Evolutionary conservation across 2,797 vertebrate species (phyloP).

Genomic region (Oceanodroma leucorhoa): DNA sequence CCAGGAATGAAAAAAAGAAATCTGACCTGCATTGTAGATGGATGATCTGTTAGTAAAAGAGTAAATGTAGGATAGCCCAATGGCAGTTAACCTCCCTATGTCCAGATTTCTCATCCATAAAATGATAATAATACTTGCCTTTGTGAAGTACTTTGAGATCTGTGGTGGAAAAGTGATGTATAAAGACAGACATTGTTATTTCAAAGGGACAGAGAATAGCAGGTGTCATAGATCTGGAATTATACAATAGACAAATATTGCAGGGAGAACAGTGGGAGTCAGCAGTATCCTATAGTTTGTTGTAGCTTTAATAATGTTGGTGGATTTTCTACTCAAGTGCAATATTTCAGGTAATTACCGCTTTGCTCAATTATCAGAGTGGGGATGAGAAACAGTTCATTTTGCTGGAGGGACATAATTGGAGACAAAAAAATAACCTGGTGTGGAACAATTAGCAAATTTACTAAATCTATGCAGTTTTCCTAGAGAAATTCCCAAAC

Average conservation of each 20-base stretch:
- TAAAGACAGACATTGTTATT: not conserved
- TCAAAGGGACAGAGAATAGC: slow-evolving; percentile 11
- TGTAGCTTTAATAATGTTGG: not conserved
- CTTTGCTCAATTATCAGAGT: not conserved
- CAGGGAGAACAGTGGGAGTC: not conserved
- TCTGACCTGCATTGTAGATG: not conserved
- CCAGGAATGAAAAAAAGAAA: slow-evolving; percentile 2
- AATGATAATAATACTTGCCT: not conserved
- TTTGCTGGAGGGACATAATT: not conserved
- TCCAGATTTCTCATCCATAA: not conserved
- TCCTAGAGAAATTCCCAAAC: not conserved
- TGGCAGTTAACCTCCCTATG: not conserved
- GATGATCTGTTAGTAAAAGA: not conserved
- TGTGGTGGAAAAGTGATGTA: not conserved
- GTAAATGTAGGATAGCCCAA: not conserved
- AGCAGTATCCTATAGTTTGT: not conserved
- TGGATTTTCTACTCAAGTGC: not conserved
- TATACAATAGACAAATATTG: not conserved
- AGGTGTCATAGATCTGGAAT: not conserved
- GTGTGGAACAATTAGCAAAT: not conserved
- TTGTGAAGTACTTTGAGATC: not conserved
- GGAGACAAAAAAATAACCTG: not conserved
- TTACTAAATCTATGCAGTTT: not conserved
- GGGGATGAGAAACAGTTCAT: not conserved
- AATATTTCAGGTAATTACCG: not conserved